Evolutionary conservation across 2,888 invertebrate genomes (phyloP).

Genomic region (Blomia tropicalis): DNA sequence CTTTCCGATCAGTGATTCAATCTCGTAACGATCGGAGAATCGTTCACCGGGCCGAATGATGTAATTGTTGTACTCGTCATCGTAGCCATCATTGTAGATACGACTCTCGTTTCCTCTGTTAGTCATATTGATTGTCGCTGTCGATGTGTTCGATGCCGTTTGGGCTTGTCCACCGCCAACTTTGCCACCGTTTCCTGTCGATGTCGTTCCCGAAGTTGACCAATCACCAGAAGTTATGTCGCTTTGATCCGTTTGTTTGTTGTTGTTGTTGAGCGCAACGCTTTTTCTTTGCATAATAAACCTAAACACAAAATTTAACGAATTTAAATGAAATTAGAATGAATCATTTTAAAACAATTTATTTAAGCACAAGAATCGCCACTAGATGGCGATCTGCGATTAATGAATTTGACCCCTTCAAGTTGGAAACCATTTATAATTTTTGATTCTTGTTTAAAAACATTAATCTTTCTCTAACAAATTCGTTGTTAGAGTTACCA

Average conservation of each 20-base stretch:
- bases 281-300: constrained; percentile 97
- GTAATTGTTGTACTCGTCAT: constrained; percentile 99
- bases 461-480: too few species aligned
- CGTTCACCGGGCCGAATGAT: constrained; percentile 97
- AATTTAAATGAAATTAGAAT: too few species aligned
- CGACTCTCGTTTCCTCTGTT: constrained; percentile 58
- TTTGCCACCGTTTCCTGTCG: constrained; percentile 40
- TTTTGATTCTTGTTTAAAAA: too few species aligned
- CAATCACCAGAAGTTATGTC: not conserved
- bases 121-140: not conserved
- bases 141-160: not conserved
- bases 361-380: too few species aligned
- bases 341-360: too few species aligned
- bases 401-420: too few species aligned
- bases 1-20: constrained; percentile 93
- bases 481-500: too few species aligned
- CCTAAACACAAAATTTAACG: too few species aligned
- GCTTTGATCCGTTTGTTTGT: too few species aligned
- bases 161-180: constrained; percentile 49
- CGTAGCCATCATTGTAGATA: constrained; percentile 88
- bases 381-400: too few species aligned
- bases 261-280: constrained; percentile 66
- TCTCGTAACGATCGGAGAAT: constrained; percentile 97
- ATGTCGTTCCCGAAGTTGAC: not conserved
- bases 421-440: too few species aligned